phyloP scores from a whole-genome alignment of 2,113 vertebrate genomes.

The Tenrec ecaudatus region DNA sequence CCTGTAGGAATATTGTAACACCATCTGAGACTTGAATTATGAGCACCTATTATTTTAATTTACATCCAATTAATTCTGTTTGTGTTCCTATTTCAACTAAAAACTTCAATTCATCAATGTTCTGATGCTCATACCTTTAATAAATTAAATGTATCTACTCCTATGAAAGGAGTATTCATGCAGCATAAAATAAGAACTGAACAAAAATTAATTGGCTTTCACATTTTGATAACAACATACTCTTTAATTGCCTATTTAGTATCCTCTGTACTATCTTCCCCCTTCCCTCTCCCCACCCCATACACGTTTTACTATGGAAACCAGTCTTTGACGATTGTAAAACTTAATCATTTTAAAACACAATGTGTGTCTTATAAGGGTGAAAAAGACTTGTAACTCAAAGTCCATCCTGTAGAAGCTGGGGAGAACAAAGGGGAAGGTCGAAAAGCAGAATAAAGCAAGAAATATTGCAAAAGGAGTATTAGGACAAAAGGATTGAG shows the following conservation, averaged over 20 bases:
- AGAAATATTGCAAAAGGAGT: background rate
- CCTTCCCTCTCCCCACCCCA: too few relatives aligned
- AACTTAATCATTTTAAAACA: conserved; percentile 57
- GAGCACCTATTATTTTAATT: conserved; percentile 78
- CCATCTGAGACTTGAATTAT: conserved; percentile 80
- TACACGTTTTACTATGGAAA: conserved; percentile 6
- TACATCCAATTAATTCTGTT: conserved; percentile 83
- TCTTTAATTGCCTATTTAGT: conserved; percentile 47
- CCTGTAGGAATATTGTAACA: conserved; percentile 71
- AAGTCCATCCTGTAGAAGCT: background rate
- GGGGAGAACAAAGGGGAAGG: background rate
- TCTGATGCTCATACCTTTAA: conserved; percentile 73
- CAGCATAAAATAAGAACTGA: conserved; percentile 66
- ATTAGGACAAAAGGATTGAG: background rate
- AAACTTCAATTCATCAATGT: conserved; percentile 80
- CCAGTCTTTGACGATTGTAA: conserved; percentile 56
- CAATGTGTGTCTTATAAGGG: background rate
- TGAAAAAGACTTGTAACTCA: conserved; percentile 83
- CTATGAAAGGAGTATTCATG: conserved; percentile 59
- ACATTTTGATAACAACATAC: conserved; percentile 69
- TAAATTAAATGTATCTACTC: conserved; percentile 79
- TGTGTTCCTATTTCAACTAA: conserved; percentile 80
- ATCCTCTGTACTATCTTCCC: background rate
- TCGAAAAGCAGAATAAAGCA: conserved; percentile 9
- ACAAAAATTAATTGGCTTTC: conserved; percentile 71